Base-by-base conservation (phyloP, 2,888 invertebrate species). In the Watsonalla cultraria region DNA sequence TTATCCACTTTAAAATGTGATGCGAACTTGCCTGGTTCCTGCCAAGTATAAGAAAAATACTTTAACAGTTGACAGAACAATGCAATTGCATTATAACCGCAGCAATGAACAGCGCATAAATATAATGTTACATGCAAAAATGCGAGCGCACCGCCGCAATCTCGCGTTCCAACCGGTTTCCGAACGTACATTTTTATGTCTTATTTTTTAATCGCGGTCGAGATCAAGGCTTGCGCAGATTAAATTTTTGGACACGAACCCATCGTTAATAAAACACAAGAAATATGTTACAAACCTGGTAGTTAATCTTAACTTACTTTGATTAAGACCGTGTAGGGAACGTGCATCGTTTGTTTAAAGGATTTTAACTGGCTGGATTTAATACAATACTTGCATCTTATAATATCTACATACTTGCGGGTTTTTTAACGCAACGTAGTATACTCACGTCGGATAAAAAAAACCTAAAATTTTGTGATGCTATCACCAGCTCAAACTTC, bases 91-190 rank as follows among this genome's bases (percentile, higher is more conserved):
- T 74, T 74, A 74, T 64, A 58, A 58, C 71, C 72, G 63, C 65
- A 61, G 63, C 66, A 67, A 60, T 65, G 67, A 65, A 56, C 72
- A 62, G 56, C 60, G 58, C 52, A 54, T 63, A 68, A 68, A 76
- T 82, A 81, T 86, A 76, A 68, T 66, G 71, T 86, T 86, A 65
- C 85, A 73, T 75, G 83, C 78, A 80, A 86, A 85, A 86, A 82
- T 81, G 68, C 68, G 67, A 67, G 66, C 74, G 65, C 57, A 63
- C 63, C 65, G 74, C 65, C 65, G 73, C 66, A 68, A 74, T 76
- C 78, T 71, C 66, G 68, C 65, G 68, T 82, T 77, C 59, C 71
- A 66, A 86, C 86, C 83, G 84, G 84, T 86, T 82, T 75, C 62
- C 49, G 66, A 71, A 70, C 71, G 72, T 67, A 65, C 64, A 62